A percentile compares a stretch with the other conserved stretches of the same genome.
phyloP scores from a whole-genome alignment of 2,113 vertebrate species.

The Rhinoptilus africanus region DNA sequence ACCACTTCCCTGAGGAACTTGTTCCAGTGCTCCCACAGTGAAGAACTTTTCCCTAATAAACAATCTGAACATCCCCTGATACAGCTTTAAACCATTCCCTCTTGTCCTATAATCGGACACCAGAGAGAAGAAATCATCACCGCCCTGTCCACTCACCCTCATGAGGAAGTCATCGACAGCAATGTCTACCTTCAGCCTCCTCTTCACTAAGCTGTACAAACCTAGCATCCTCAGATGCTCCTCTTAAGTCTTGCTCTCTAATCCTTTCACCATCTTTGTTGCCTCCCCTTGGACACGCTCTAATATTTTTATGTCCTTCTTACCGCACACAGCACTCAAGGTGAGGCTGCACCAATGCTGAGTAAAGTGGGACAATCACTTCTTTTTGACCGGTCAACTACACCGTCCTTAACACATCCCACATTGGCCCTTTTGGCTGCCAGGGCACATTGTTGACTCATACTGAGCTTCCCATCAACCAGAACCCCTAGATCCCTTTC shows the following conservation, averaged over 20 bases:
- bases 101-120: accelerated
- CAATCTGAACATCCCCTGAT: background rate
- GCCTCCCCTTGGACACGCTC: background rate
- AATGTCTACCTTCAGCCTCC: background rate
- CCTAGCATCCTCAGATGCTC: background rate
- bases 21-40: background rate
- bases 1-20: background rate
- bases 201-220: background rate
- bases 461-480: background rate
- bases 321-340: background rate
- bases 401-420: background rate
- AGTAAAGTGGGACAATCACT: background rate
- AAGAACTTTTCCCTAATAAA: background rate
- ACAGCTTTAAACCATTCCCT: background rate
- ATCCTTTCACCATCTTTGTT: background rate
- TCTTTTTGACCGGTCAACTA: background rate
- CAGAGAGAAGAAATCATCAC: background rate
- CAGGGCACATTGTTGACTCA: background rate
- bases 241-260: background rate
- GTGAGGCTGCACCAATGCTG: background rate
- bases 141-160: accelerated
- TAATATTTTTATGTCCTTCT: background rate
- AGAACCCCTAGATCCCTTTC: background rate
- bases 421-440: background rate
- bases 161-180: background rate